Conservation (phyloP, 2,797 vertebrate species). For the Cossypha caffra region DNA sequence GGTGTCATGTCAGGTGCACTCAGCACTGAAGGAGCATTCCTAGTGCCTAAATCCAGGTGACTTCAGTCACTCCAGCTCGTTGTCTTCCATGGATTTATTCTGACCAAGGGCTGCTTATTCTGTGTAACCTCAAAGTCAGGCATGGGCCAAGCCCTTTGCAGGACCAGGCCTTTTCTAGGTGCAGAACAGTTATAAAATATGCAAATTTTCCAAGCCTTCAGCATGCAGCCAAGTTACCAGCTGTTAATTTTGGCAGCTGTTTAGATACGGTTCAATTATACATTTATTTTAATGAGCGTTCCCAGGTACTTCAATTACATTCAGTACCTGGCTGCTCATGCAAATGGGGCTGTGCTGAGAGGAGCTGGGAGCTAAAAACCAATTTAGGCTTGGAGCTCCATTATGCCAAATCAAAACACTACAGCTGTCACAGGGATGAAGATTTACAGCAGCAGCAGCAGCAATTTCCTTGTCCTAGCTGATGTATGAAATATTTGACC, state of each 20-base stretch:
- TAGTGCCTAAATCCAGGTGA: slow-evolving; percentile 39
- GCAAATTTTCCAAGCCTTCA: slow-evolving; percentile 14
- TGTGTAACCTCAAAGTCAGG: background rate
- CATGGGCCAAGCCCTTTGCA: background rate
- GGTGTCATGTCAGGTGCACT: background rate
- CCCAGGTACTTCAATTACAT: slow-evolving; percentile 34
- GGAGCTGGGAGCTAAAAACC: background rate
- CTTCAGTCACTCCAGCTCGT: background rate
- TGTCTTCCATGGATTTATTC: background rate
- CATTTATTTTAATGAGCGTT: slow-evolving; percentile 34
- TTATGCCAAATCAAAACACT: background rate
- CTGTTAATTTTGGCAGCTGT: slow-evolving; percentile 13
- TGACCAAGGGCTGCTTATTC: background rate
- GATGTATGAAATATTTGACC: background rate
- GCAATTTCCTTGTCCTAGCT: background rate
- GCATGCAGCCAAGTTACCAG: background rate
- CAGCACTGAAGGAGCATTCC: background rate
- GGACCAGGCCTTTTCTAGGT: background rate
- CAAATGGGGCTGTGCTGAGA: background rate
- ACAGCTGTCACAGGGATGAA: background rate
- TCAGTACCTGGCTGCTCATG: slow-evolving; percentile 15
- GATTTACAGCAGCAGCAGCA: background rate
- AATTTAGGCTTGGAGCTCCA: background rate
- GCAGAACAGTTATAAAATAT: background rate
- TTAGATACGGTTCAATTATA: background rate